These are phyloP conservation scores for Notolabrus celidotus DNA, from an alignment of 2,797 vertebrate genomes.

Conservation along the genomic window DNA sequence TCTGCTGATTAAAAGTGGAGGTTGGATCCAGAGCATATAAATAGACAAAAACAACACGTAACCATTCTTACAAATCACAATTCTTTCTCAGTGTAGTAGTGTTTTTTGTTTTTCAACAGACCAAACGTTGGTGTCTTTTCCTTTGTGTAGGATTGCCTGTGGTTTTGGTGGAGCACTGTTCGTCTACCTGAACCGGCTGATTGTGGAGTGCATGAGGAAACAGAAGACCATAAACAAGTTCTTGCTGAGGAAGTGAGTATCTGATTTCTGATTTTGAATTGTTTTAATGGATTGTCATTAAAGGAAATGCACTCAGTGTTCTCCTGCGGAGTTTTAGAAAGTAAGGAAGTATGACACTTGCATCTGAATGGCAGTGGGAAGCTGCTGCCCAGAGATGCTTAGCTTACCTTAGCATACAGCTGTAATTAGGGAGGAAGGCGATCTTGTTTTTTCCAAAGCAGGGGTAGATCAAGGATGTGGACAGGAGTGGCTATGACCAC, in stretches of 20 bases:
- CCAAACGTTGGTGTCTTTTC: slow-evolving; percentile 40
- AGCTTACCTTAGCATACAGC: slow-evolving; percentile 14
- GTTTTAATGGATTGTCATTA: background rate
- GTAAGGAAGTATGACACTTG: background rate
- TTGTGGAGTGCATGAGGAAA: slow-evolving; percentile 98
- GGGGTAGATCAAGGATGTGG: no score
- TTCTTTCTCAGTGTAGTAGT: background rate
- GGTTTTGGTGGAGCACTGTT: slow-evolving; percentile 97
- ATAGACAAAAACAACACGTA: slow-evolving; percentile 27
- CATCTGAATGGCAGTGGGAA: no score
- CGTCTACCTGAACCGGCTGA: slow-evolving; percentile 97
- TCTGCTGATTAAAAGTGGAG: slow-evolving; percentile 48
- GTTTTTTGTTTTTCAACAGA: slow-evolving; percentile 14
- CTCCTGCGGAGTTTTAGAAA: background rate
- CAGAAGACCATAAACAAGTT: slow-evolving; percentile 98
- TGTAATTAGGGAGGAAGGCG: background rate
- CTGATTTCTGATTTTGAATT: background rate
- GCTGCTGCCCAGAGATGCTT: no score
- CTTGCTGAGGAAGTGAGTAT: slow-evolving; percentile 96
- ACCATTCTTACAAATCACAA: background rate
- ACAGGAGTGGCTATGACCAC: no score
- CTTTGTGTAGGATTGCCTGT: slow-evolving; percentile 88
- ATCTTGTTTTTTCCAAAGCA: no score
- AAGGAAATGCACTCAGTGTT: background rate
- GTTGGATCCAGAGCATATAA: slow-evolving; percentile 24